Base-by-base conservation (phyloP, 2,797 vertebrate genomes). In the Tolypeutes matacus region DNA sequence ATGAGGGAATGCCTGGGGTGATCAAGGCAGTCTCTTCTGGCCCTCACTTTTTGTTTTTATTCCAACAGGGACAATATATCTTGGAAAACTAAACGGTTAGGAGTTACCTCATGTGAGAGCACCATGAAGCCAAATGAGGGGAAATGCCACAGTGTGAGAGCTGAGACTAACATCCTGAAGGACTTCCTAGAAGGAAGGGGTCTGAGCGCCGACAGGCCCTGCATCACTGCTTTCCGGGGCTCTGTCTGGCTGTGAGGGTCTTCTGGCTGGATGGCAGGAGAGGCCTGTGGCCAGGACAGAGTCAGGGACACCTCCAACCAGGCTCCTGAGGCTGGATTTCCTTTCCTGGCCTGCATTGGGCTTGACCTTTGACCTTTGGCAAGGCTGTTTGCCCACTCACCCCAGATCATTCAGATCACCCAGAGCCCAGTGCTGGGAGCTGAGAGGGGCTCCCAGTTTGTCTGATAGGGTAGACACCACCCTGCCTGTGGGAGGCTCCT, bases 51-150 rank as follows among this genome's bases (percentile, higher is more conserved):
- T 46, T 58, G n/a, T n/a, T n/a, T 76, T 91, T 94, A 58, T 29
- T 11, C 29, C 58, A 85, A 5, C 53, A 77, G 17, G 7, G n/a
- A 58, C n/a, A 42, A 36, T 62, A 34, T 11, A 20, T 25, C 67
- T 81, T 72, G 42, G 72, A 62, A 94, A 89, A 75, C n/a, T 7
- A 29, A 70, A 76, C 58, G 25, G 64, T 87, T n/a, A 21, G 60
- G 29, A 46, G n/a, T 81, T 29, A 73, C 11, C 20, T 72, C 31
- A 7, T 34, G 20, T 46, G 23, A 87, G 46, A 80, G 5, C 15
- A 7, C n/a, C n/a, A 34, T 11, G 62, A 75, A 84, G 64, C 21
- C 64, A 31, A 70, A 20, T 9, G 51, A 56, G 49, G 51, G 31
- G 34, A 92, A 49, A 36, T 9, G 51, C n/a, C n/a, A 15, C 13